phyloP scores from a whole-genome alignment of 1,140 invertebrate genomes.

The Cotesia typhae region DNA sequence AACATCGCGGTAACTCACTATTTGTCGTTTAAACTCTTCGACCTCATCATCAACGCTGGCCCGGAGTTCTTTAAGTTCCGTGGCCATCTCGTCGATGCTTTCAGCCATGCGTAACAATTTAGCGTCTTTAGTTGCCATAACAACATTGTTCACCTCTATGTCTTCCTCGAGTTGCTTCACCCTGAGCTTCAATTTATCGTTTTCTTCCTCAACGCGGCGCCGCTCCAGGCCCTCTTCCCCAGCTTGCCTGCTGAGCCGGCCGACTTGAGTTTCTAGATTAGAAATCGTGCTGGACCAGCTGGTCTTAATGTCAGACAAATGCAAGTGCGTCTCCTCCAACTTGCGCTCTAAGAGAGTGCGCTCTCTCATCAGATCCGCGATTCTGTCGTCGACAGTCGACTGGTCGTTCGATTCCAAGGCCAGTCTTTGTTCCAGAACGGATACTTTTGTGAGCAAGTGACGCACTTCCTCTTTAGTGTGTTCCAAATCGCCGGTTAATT shows the following conservation, averaged over 20 bases:
- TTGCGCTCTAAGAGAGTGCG: constrained; percentile 76
- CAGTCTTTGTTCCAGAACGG: constrained; percentile 70
- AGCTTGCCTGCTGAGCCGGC: constrained; percentile 79
- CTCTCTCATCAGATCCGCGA: constrained; percentile 67
- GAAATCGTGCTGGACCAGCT: constrained; percentile 90
- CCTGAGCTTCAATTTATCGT: constrained; percentile 72
- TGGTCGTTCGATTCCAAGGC: constrained; percentile 64
- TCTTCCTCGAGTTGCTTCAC: constrained; percentile 74
- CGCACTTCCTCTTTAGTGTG: constrained; percentile 72
- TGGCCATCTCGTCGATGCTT: constrained; percentile 72
- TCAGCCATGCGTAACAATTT: constrained; percentile 72
- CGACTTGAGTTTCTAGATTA: constrained; percentile 84
- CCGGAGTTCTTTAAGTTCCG: constrained; percentile 70
- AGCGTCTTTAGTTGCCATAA: constrained; percentile 75
- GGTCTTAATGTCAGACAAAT: constrained; percentile 86
- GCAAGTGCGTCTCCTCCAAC: constrained; percentile 83
- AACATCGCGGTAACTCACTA: constrained; percentile 71
- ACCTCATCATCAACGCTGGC: constrained; percentile 72
- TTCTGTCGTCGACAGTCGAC: constrained; percentile 70
- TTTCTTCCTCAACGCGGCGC: constrained; percentile 76
- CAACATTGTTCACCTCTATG: constrained; percentile 75
- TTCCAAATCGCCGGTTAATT: constrained; percentile 69
- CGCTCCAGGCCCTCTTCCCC: constrained; percentile 82
- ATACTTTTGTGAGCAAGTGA: constrained; percentile 74
- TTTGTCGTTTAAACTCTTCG: constrained; percentile 70